Evolutionary conservation across 2,888 invertebrate species (phyloP).

Genomic region (Drosophila diplacantha): DNA sequence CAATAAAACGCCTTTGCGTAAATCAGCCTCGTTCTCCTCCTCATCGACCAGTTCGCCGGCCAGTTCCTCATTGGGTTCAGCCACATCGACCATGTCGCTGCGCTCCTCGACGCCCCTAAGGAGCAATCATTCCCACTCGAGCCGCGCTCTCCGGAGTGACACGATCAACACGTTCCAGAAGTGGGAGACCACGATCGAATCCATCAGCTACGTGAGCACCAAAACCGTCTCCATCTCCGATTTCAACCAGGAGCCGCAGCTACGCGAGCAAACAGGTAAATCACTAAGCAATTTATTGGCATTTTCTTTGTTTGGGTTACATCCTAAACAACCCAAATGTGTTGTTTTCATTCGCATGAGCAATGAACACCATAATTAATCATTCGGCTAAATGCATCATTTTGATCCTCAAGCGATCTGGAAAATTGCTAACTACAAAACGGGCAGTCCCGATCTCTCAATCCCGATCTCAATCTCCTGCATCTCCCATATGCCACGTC

Average conservation of each 20-base stretch:
- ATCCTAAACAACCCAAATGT: conserved; percentile 29
- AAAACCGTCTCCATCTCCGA: conserved; percentile 74
- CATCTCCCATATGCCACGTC: conserved; percentile 22
- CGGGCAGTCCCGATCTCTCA: conserved; percentile 44
- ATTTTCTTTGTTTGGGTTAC: conserved; percentile 37
- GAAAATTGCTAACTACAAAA: conserved; percentile 63
- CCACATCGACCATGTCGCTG: conserved; percentile 68
- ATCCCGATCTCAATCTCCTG: conserved; percentile 9
- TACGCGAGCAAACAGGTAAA: conserved; percentile 51
- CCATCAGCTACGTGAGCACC: conserved; percentile 76
- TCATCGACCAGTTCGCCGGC: conserved; percentile 62
- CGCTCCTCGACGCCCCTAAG: conserved; percentile 62
- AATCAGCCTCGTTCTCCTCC: conserved; percentile 73
- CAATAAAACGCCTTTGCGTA: conserved; percentile 59
- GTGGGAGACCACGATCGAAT: conserved; percentile 78
- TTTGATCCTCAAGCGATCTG: conserved; percentile 53
- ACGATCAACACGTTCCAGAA: conserved; percentile 77
- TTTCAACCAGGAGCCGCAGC: conserved; percentile 54
- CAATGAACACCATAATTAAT: conserved; percentile 33
- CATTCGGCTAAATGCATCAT: conserved; percentile 52
- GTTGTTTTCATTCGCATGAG: conserved; percentile 14
- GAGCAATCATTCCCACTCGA: conserved; percentile 33
- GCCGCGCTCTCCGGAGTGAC: conserved; percentile 72
- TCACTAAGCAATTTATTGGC: conserved; percentile 16
- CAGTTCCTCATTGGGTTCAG: conserved; percentile 67